Evolutionary conservation across 2,888 invertebrate species (phyloP).

Genomic region (Diarsia mendica): DNA sequence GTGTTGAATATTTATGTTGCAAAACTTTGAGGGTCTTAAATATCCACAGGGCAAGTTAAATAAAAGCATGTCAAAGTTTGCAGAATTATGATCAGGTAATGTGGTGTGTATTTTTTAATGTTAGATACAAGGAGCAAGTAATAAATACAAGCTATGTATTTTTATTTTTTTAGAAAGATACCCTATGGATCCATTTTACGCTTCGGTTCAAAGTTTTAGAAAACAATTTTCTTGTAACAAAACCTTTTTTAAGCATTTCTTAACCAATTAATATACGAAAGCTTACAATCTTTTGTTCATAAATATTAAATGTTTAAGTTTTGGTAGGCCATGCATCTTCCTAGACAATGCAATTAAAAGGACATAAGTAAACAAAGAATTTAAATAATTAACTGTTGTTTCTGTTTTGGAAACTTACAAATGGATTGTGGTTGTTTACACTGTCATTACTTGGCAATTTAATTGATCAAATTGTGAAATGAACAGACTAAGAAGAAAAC

Average conservation of each 20-base stretch:
- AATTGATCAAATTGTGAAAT: not conserved
- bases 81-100: no score
- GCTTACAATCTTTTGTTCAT: slow-evolving; percentile 7
- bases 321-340: slow-evolving; percentile 22
- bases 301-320: not conserved
- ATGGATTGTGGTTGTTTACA: slow-evolving; percentile 25
- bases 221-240: not conserved
- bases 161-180: no score
- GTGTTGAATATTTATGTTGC: not conserved
- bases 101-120: no score
- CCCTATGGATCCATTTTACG: not conserved
- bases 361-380: not conserved
- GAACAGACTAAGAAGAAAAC: not conserved
- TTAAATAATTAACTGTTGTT: slow-evolving; percentile 24
- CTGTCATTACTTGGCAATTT: slow-evolving; percentile 1
- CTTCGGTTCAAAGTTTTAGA: not conserved
- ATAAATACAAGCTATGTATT: no score
- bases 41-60: no score
- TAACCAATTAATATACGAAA: slow-evolving; percentile 40
- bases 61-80: no score
- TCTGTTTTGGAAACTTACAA: not conserved
- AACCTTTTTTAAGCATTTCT: not conserved
- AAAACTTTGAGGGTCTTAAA: not conserved
- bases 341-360: slow-evolving; percentile 10
- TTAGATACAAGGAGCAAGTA: no score